A percentile compares a stretch with the other conserved stretches of the same genome.
Conservation (phyloP, 2,113 vertebrate species). For the Dendrocopos noguchii region DNA sequence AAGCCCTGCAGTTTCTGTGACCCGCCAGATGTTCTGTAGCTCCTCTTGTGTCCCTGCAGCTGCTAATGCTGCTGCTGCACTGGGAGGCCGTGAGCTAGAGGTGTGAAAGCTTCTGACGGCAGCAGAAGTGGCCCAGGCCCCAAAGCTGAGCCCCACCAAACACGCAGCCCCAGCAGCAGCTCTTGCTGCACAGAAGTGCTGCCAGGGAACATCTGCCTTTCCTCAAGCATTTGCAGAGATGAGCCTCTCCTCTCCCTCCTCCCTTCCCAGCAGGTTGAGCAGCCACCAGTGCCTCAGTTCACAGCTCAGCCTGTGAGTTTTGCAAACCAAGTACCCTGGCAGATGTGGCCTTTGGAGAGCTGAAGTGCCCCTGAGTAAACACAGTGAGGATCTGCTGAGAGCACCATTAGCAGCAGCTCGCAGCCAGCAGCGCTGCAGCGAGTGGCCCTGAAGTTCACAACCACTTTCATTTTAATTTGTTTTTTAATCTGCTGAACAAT, state of each 20-base stretch:
- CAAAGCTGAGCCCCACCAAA: neutral
- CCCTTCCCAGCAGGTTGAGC: neutral
- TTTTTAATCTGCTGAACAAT: conserved; percentile 31
- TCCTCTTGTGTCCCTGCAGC: neutral
- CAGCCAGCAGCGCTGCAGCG: neutral
- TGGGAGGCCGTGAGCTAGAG: neutral
- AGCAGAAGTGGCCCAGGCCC: neutral
- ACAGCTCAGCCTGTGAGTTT: neutral
- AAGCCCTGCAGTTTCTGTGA: neutral
- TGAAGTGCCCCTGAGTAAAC: neutral
- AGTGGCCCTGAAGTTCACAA: neutral
- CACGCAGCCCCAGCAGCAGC: accelerated
- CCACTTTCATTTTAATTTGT: conserved; percentile 34
- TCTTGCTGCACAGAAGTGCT: neutral
- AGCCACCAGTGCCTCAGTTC: neutral
- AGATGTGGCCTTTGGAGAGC: neutral
- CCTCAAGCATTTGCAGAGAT: neutral
- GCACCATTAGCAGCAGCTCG: neutral
- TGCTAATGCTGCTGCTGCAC: neutral
- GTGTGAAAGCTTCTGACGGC: neutral
- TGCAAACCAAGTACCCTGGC: neutral
- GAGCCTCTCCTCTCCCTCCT: neutral
- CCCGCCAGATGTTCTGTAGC: neutral
- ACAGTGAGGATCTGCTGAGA: neutral
- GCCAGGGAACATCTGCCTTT: neutral